phyloP scores from a whole-genome alignment of 1,140 invertebrate species.

The Drosophila repleta region DNA sequence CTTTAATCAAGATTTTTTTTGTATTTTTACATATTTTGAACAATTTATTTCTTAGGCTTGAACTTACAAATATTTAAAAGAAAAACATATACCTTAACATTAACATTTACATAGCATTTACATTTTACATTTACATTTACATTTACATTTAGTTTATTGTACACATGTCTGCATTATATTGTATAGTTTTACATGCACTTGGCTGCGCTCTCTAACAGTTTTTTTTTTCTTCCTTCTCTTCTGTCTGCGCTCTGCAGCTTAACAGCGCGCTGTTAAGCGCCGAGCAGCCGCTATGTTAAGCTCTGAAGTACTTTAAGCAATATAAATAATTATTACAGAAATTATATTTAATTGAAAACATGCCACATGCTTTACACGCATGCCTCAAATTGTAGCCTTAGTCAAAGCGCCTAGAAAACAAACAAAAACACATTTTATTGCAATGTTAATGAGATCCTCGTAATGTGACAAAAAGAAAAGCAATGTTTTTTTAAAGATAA shows the following conservation, averaged over 20 bases:
- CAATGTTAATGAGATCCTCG: constrained; percentile 26
- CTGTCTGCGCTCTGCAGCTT: background rate
- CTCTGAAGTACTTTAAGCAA: constrained; percentile 31
- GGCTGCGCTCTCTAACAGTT: constrained; percentile 3
- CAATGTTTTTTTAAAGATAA: constrained; percentile 47
- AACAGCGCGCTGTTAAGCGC: constrained; percentile 7
- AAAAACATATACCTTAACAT: background rate
- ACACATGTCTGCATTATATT: constrained; percentile 14
- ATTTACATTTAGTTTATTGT: constrained; percentile 37
- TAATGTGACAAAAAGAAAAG: constrained; percentile 13
- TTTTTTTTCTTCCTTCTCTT: background rate
- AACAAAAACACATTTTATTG: constrained; percentile 8
- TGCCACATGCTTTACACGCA: background rate
- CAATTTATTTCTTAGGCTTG: constrained; percentile 29
- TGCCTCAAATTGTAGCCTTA: constrained; percentile 26
- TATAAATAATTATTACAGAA: constrained; percentile 2
- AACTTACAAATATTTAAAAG: constrained; percentile 7
- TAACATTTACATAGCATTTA: constrained; percentile 1
- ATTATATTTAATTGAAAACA: background rate
- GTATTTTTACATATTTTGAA: constrained; percentile 12
- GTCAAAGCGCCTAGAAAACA: constrained; percentile 13
- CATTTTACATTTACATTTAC: constrained; percentile 6
- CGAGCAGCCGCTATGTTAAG: constrained; percentile 3
- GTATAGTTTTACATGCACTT: constrained; percentile 5
- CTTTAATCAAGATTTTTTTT: constrained; percentile 8